Evolutionary conservation across 1,140 invertebrate genomes (phyloP).

Genomic region (Papilio polytes): DNA sequence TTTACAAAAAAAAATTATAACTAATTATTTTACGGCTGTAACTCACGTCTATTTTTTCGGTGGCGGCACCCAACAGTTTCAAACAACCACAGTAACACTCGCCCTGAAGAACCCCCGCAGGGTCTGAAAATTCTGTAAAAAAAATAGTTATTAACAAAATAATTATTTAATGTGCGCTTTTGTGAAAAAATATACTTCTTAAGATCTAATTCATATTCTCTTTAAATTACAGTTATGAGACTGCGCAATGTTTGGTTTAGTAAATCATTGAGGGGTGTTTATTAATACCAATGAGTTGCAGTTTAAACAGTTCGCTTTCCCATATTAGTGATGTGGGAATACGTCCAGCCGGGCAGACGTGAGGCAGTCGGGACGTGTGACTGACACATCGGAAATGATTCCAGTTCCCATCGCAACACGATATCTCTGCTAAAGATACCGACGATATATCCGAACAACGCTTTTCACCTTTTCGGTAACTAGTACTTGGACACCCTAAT

Average conservation of each 20-base stretch:
- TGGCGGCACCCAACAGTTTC: too few relatives aligned
- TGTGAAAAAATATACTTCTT: neutral
- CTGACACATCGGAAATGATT: conserved; percentile 40
- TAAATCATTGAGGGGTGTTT: neutral
- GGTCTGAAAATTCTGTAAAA: too few relatives aligned
- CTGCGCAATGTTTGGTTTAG: neutral
- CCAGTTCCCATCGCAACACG: conserved; percentile 23
- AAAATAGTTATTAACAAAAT: too few relatives aligned
- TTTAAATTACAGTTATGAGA: neutral
- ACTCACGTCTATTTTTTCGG: too few relatives aligned
- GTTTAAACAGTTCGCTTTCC: conserved; percentile 25
- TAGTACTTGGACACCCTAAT: neutral
- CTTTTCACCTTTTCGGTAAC: conserved; percentile 22
- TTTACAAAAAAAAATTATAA: too few relatives aligned
- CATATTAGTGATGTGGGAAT: conserved; percentile 26
- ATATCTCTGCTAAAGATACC: conserved; percentile 25
- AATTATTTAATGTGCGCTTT: neutral
- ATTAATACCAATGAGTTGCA: conserved; percentile 37
- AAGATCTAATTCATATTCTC: neutral
- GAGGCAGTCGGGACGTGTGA: conserved; percentile 35
- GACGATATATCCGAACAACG: conserved; percentile 6
- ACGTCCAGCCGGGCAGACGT: conserved; percentile 33
- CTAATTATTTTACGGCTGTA: too few relatives aligned
- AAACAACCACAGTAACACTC: too few relatives aligned
- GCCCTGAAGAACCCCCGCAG: too few relatives aligned